Conservation (phyloP, 2,113 vertebrate genomes). For the Dolichallabes microphthalmus region DNA sequence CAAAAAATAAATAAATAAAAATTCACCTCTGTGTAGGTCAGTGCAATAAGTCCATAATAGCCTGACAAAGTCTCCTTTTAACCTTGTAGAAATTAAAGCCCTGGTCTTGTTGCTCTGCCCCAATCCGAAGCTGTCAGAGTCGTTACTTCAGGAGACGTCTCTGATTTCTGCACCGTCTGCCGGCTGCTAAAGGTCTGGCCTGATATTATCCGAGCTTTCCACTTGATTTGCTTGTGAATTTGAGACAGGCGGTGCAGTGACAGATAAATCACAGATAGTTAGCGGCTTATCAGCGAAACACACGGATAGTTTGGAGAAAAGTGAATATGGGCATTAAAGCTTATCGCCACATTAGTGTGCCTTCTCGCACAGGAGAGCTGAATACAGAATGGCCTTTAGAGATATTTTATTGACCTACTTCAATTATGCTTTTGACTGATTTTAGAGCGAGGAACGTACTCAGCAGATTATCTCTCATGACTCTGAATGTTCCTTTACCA, state of each 20-base stretch:
- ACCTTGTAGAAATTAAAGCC: conserved; percentile 28
- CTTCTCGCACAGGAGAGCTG: conserved; percentile 15
- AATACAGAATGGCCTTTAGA: conserved; percentile 20
- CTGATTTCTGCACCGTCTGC: conserved; percentile 5
- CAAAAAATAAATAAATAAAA: too few relatives aligned
- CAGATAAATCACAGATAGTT: conserved; percentile 58
- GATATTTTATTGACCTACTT: conserved; percentile 32
- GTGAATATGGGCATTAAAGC: conserved; percentile 37
- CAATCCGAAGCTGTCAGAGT: neutral
- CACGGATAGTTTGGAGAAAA: conserved; percentile 36
- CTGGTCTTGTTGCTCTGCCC: neutral
- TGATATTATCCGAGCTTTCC: conserved; percentile 7
- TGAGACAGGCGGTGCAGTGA: conserved; percentile 55
- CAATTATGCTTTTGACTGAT: conserved; percentile 19
- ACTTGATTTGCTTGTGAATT: conserved; percentile 43
- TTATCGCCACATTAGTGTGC: conserved; percentile 30
- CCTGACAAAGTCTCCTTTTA: neutral
- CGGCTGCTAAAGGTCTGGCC: conserved; percentile 4
- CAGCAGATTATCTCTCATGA: conserved; percentile 22
- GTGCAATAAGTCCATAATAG: conserved; percentile 14
- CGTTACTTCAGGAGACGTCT: neutral
- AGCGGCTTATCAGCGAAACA: conserved; percentile 59
- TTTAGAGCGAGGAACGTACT: conserved; percentile 1
- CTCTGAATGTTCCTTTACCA: conserved; percentile 13
- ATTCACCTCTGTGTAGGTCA: neutral